phyloP scores from a whole-genome alignment of 1,140 invertebrate species.

The Formica selysi region DNA sequence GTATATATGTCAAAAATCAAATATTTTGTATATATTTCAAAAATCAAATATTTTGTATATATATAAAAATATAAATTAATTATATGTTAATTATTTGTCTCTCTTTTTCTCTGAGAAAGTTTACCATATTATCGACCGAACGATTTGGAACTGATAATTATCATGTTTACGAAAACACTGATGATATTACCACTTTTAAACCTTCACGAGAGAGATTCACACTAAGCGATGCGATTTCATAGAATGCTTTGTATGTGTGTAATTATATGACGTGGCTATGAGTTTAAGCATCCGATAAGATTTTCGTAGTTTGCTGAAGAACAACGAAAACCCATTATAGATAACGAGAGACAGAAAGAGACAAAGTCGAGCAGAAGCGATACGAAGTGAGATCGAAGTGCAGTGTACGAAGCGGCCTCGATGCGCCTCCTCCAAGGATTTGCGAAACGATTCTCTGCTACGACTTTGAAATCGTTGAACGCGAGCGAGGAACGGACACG shows the following conservation, averaged over 20 bases:
- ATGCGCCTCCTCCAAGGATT: slow-evolving; percentile 75
- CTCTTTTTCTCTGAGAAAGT: not conserved
- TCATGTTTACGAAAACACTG: not conserved
- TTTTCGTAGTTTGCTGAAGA: slow-evolving; percentile 70
- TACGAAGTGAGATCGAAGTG: slow-evolving; percentile 70
- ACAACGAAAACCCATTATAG: slow-evolving; percentile 76
- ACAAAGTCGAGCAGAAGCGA: slow-evolving; percentile 60
- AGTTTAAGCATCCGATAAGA: slow-evolving; percentile 72
- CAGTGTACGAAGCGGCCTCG: slow-evolving; percentile 67
- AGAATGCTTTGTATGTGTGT: not conserved
- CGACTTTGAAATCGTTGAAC: slow-evolving; percentile 77
- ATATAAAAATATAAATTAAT: not conserved
- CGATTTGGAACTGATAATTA: slow-evolving; percentile 20
- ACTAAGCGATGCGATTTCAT: slow-evolving; percentile 15
- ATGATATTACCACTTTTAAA: not conserved
- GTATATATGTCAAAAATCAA: not conserved
- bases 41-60: not conserved
- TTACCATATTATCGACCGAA: slow-evolving; percentile 11
- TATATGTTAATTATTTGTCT: not conserved
- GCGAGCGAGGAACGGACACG: slow-evolving; percentile 4
- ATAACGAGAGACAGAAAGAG: slow-evolving; percentile 75
- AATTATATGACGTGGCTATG: slow-evolving; percentile 55
- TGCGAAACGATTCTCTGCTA: slow-evolving; percentile 75
- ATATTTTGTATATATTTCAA: not conserved
- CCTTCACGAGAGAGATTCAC: not conserved